Evolutionary conservation across 2,113 vertebrate genomes (phyloP).

Genomic region (Phrynocephalus versicolor): DNA sequence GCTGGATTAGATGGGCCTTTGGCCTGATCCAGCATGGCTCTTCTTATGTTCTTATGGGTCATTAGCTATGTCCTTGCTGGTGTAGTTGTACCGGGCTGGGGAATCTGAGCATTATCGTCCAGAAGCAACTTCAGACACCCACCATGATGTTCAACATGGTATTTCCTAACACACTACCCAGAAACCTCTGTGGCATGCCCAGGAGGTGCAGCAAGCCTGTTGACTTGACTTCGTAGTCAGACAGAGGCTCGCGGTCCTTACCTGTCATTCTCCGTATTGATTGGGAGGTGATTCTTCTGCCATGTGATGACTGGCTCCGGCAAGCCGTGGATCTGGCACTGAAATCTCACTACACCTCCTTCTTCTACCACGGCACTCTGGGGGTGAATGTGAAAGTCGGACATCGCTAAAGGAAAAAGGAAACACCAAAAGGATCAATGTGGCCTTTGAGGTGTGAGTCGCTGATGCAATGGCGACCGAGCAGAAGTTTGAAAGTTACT

Average conservation of each 20-base stretch:
- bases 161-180: neutral
- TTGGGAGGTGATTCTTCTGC: conserved; percentile 88
- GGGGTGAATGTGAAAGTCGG: conserved; percentile 93
- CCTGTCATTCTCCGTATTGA: conserved; percentile 90
- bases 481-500: neutral
- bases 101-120: no score
- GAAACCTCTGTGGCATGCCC: neutral
- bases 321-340: conserved; percentile 95
- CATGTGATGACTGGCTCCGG: conserved; percentile 94
- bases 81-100: no score
- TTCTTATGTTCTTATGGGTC: no score
- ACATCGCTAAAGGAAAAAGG: conserved; percentile 79
- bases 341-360: conserved; percentile 90
- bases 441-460: neutral
- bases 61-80: no score
- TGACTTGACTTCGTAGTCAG: no score
- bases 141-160: no score
- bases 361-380: conserved; percentile 86
- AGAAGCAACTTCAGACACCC: no score
- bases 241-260: conserved; percentile 58
- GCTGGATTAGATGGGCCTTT: no score
- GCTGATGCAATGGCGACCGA: neutral
- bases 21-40: no score
- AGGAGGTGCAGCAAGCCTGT: neutral
- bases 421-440: accelerated